Percentiles rank a stretch among this genome's conserved stretches.
These are phyloP conservation scores for Beris morrisii DNA, from an alignment of 2,888 invertebrate species.

Conservation along the genomic window DNA sequence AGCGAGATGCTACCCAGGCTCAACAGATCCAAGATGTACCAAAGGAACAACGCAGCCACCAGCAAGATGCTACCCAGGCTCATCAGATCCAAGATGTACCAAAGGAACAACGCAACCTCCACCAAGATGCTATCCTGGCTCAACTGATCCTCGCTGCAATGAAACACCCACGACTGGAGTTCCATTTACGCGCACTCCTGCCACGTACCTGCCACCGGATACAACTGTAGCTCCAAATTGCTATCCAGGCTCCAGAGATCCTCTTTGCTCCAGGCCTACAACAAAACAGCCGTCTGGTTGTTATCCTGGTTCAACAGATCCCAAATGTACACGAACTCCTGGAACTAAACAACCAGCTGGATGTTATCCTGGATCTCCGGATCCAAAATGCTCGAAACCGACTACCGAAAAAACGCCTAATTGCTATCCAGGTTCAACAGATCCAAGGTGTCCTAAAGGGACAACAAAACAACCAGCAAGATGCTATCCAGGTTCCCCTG, in stretches of 20 bases:
- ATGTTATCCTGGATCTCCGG: conserved; percentile 48
- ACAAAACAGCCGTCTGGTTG: conserved; percentile 45
- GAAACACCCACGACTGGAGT: conserved; percentile 39
- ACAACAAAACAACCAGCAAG: conserved; percentile 28
- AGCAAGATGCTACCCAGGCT: conserved; percentile 44
- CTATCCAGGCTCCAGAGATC: conserved; percentile 53
- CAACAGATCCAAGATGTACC: not conserved
- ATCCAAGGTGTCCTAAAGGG: conserved; percentile 47
- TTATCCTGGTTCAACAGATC: conserved; percentile 50
- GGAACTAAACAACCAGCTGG: conserved; percentile 46
- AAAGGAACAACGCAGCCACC: conserved; percentile 36
- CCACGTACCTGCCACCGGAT: conserved; percentile 38
- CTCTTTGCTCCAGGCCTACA: conserved; percentile 42
- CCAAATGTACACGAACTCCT: conserved; percentile 45
- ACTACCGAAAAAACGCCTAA: conserved; percentile 45
- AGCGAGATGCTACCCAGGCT: conserved; percentile 50
- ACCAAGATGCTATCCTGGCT: conserved; percentile 51
- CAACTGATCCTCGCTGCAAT: conserved; percentile 50
- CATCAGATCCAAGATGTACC: conserved; percentile 47
- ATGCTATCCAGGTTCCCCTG: conserved; percentile 43
- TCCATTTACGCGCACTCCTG: conserved; percentile 32
- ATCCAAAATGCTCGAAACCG: conserved; percentile 45
- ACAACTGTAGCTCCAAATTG: conserved; percentile 42
- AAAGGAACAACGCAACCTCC: conserved; percentile 19
- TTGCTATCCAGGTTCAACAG: conserved; percentile 44